Conservation (phyloP, 2,113 vertebrate species). For the Gopherus evgoodei region DNA sequence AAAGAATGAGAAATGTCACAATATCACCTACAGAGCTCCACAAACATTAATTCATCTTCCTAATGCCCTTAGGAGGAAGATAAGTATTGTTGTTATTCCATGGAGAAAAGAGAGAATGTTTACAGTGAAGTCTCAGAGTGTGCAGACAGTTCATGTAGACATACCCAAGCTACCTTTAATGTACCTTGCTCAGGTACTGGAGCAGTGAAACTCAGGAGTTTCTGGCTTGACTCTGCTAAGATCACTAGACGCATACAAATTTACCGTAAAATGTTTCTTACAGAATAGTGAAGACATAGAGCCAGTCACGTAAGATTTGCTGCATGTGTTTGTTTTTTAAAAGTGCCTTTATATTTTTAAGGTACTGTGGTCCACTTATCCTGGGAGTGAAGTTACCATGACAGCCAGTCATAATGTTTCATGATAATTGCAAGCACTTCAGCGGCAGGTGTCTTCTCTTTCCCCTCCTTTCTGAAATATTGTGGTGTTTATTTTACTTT, state of each 20-base stretch:
- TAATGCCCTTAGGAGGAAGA: too few relatives aligned
- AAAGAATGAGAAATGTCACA: not conserved
- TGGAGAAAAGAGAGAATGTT: not conserved
- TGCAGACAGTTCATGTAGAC: not conserved
- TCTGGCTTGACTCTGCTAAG: not conserved
- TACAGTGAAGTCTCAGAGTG: not conserved
- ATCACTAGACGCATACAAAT: not conserved
- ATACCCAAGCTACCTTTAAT: not conserved
- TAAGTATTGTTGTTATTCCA: not conserved
- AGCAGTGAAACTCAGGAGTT: not conserved
- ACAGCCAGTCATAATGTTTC: not conserved
- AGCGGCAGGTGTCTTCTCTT: not conserved
- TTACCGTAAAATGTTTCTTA: too few relatives aligned
- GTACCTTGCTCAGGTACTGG: not conserved
- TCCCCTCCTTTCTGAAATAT: not conserved
- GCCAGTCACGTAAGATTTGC: not conserved
- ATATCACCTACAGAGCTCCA: not conserved
- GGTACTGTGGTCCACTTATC: not conserved
- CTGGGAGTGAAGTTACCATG: rapidly evolving
- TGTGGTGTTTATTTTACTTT: not conserved
- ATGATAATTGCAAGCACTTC: not conserved
- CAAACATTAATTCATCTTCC: not conserved
- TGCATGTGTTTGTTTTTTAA: rapidly evolving
- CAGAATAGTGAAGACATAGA: not conserved
- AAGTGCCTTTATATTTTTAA: not conserved